Evolutionary conservation across 2,113 vertebrate species (phyloP), one percentile per base, ranked within the genome.

Genomic region (Lonchura striata): DNA sequence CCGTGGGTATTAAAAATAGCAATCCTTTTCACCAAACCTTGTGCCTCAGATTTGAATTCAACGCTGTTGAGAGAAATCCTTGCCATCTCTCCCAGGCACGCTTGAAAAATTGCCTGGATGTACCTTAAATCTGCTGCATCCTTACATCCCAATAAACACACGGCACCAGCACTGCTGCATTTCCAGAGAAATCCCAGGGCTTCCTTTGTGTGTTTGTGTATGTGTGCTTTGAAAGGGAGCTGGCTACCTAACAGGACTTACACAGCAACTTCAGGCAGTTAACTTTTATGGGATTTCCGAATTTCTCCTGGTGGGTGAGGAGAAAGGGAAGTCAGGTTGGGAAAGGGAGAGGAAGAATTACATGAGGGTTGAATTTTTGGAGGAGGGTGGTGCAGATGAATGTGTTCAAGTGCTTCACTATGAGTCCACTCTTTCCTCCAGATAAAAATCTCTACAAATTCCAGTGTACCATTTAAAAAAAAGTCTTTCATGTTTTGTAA

Each of bases 1-100:
- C n/a, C 41, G 57, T 39, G 85, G 75, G 71, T 87, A 81, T 65
- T 81, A 93, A 95, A 97, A 96, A 94, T 92, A 96, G 89, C 86
- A 89, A 72, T 65, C 63, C 69, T 84, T 95, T 93, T 92, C 66
- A 86, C 82, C 90, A 96, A 88, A 86, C 84, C 74, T 61, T 63
- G 95, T 52, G 76, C 37, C 90, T 92, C 92, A 93, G 82, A 76
- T 94, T 94, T 82, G 88, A 92, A 96, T 95, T 88, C 47, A 71
- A 52, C 19, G 1, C 72, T 69, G 47, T 27, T 22, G 78, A 72
- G 88, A 93, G 92, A 90, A 94, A 96, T 88, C 72, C 44, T 52
- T 82, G 69, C 90, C 80, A 68, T 37, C 44, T 75, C 68, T 90
- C 90, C 86, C 65, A 42, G 86, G 69, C 82, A 69, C 2, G 4